Evolutionary conservation across 2,113 vertebrate species (phyloP), one percentile per base, ranked within the genome.

Genomic region (Corythornis cristatus): DNA sequence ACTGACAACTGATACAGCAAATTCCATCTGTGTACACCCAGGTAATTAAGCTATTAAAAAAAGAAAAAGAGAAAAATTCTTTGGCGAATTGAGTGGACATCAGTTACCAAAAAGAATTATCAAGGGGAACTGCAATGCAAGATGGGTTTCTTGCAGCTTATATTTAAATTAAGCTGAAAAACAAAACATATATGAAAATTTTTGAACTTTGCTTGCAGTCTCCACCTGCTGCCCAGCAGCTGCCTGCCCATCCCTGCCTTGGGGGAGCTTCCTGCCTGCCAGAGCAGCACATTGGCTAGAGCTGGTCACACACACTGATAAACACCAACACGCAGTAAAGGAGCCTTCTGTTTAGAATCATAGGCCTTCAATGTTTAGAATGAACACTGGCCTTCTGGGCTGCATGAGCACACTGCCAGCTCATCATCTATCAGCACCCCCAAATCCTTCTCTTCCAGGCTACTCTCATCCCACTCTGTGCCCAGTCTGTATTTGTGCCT

Each of bases 1-100:
- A 45, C 23, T 1, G 0, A 48, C 1, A 25, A 33, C 21, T 68
- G 31, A 26, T 61, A 40, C 0, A 68, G 26, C 2, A 3, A 57
- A n/a, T 23, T 68, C 15, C n/a, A 42, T 40, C 46, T 68, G 20
- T 43, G 23, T 12, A 46, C 22, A 48, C 11, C 3, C 22, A 61
- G 5, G 5, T 57, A 56, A 79, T 7, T 7, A 88, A 78, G 33
- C 19, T 3, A 75, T 4, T 5, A 45, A 37, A 33, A 76, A 85
- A 48, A n/a, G 28, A 71, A 78, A 57, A 22, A 31, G 8, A 2
- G 26, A 4, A 19, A 83, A 71, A 33, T 21, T 73, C 45, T 75
- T 45, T 58, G 40, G 16, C 14, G 4, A 56, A 80, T 3, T 13
- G 46, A 80, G 22, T 7, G 25, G 33, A 58, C 8, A 33, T 9